These are phyloP conservation scores for Neotragus pygmaeus DNA, from an alignment of 2,113 vertebrate genomes.

Conservation along the genomic window DNA sequence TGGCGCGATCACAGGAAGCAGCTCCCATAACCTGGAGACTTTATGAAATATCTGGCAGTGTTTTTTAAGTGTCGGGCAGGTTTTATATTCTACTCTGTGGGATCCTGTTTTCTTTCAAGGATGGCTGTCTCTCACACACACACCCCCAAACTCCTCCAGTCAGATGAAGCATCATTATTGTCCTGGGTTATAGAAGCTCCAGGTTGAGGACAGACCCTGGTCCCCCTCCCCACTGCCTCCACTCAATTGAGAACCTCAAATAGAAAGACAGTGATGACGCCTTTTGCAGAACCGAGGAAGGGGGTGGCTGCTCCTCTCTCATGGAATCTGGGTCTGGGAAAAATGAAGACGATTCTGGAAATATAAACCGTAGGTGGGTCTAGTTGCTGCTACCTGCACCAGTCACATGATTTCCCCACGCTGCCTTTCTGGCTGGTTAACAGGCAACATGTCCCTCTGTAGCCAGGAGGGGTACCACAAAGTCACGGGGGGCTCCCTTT, in stretches of 20 bases:
- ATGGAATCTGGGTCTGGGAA: neutral
- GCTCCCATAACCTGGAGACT: neutral
- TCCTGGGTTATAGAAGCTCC: too few relatives aligned
- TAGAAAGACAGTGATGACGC: rapidly evolving
- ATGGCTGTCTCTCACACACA: neutral
- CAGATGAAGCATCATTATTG: neutral
- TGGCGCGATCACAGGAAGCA: neutral
- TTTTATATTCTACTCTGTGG: neutral
- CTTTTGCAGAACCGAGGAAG: neutral
- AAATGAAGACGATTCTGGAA: neutral
- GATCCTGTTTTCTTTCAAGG: neutral
- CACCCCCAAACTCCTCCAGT: neutral
- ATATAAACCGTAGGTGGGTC: neutral
- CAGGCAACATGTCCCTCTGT: neutral
- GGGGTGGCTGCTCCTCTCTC: neutral
- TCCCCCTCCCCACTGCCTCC: neutral
- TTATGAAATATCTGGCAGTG: neutral
- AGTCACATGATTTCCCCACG: rapidly evolving
- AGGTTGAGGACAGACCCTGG: rapidly evolving
- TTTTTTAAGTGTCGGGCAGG: neutral
- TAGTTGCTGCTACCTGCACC: neutral
- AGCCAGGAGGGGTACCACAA: neutral
- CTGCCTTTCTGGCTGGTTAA: neutral
- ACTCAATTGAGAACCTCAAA: neutral
- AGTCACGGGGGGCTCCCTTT: neutral